Evolutionary conservation across 2,113 vertebrate genomes (phyloP).

Genomic region (Psammodynastes pulverulentus): DNA sequence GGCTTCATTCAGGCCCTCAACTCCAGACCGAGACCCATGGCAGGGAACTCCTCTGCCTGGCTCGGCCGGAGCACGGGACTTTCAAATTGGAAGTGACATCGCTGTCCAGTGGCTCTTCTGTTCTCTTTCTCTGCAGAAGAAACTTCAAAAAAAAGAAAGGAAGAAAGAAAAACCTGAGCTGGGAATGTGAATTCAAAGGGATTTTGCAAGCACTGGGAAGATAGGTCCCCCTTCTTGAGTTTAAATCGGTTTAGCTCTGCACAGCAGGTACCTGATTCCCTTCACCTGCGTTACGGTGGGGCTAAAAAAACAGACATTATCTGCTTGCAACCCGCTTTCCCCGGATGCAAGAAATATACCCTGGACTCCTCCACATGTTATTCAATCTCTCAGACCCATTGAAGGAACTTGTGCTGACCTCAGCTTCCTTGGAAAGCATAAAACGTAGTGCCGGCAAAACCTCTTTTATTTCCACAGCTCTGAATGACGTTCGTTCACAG

Average conservation of each 20-base stretch:
- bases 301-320: background rate
- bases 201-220: background rate
- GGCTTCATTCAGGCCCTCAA: background rate
- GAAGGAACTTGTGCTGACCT: too few species aligned
- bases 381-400: slow-evolving; percentile 26
- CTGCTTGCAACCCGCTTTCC: background rate
- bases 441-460: too few species aligned
- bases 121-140: background rate
- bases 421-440: too few species aligned
- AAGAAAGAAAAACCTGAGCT: background rate
- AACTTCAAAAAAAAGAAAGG: background rate
- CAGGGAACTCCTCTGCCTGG: background rate
- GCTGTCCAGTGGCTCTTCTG: background rate
- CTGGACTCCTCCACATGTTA: background rate
- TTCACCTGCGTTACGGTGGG: background rate
- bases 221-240: background rate
- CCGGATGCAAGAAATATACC: background rate
- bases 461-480: too few species aligned
- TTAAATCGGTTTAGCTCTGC: background rate
- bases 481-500: too few species aligned
- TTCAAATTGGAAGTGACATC: background rate
- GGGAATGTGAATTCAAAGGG: slow-evolving; percentile 16
- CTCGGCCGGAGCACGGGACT: slow-evolving; percentile 22
- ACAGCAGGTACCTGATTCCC: background rate
- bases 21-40: background rate